Conservation (phyloP, 2,888 invertebrate species). For the Cheiracanthium punctorium region DNA sequence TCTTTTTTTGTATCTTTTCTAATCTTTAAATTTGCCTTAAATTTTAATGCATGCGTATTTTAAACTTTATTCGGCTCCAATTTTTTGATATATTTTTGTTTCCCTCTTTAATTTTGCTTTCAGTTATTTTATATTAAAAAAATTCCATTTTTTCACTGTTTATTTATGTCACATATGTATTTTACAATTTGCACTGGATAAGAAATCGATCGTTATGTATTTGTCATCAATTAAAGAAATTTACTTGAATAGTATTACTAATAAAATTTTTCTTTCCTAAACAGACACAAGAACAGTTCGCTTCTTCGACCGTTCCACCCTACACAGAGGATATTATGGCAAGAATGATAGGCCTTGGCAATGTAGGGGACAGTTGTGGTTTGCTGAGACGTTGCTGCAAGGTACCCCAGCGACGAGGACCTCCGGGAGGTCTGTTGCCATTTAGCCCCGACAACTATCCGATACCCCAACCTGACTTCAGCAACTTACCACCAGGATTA, state of each 20-base stretch:
- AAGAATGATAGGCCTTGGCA: conserved; percentile 70
- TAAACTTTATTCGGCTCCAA: too few species aligned
- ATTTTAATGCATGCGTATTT: too few species aligned
- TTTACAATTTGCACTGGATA: too few species aligned
- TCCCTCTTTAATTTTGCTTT: too few species aligned
- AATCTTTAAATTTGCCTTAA: too few species aligned
- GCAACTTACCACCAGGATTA: conserved; percentile 35
- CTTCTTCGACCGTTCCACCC: conserved; percentile 52
- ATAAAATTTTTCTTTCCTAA: background rate
- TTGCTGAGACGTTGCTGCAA: conserved; percentile 72
- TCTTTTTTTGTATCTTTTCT: too few species aligned
- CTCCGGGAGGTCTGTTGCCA: conserved; percentile 53
- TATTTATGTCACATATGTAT: too few species aligned
- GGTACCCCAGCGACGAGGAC: conserved; percentile 35
- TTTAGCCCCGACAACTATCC: conserved; percentile 67
- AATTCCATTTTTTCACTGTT: too few species aligned
- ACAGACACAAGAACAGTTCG: conserved; percentile 17
- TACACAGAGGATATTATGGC: conserved; percentile 72
- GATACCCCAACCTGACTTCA: conserved; percentile 43
- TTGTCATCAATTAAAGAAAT: background rate
- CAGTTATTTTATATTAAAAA: too few species aligned
- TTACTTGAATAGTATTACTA: too few species aligned
- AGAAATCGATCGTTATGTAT: too few species aligned
- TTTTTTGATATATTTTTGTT: too few species aligned
- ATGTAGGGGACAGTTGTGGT: conserved; percentile 71